Percentiles rank a stretch among this genome's conserved stretches.
Evolutionary conservation across 37 sponge, comb jelly and placozoan genomes (phyloP).

Genomic region (Halisarca cf. caerulea): DNA sequence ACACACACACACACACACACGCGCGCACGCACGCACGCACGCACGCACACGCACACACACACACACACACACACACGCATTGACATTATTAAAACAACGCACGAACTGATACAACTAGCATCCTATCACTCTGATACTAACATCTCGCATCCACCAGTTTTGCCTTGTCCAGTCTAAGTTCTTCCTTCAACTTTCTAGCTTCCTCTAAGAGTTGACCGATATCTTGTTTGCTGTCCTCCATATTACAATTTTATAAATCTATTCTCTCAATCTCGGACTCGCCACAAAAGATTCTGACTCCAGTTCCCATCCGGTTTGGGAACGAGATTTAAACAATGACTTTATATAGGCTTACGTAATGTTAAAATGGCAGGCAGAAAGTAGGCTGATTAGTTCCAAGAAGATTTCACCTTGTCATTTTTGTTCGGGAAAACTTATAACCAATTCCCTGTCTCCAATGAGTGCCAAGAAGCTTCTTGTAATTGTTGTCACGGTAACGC

Average conservation of each 20-base stretch:
- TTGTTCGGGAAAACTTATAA: neutral
- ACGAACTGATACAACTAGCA: too few relatives aligned
- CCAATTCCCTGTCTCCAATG: neutral
- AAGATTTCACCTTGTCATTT: neutral
- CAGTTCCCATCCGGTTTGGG: too few relatives aligned
- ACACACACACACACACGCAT: too few relatives aligned
- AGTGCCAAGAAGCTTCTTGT: neutral
- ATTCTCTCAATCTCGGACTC: too few relatives aligned
- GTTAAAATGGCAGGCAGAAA: conserved; percentile 5
- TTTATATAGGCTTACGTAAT: conserved; percentile 1
- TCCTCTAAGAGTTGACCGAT: neutral
- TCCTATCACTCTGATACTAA: neutral
- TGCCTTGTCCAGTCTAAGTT: conserved; percentile 13
- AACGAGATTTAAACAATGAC: too few relatives aligned
- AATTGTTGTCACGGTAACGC: neutral
- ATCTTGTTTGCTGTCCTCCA: neutral
- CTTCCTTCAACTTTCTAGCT: conserved; percentile 10
- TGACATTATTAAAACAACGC: too few relatives aligned
- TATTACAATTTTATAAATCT: too few relatives aligned
- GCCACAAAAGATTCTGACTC: too few relatives aligned
- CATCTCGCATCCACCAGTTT: conserved; percentile 5
- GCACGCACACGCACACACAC: too few relatives aligned
- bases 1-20: too few relatives aligned
- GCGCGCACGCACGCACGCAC: too few relatives aligned
- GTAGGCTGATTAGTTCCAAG: neutral